Percentiles rank a stretch among this genome's conserved stretches.
Conservation (phyloP, 2,797 vertebrate species). For the Manis crassicaudata region DNA sequence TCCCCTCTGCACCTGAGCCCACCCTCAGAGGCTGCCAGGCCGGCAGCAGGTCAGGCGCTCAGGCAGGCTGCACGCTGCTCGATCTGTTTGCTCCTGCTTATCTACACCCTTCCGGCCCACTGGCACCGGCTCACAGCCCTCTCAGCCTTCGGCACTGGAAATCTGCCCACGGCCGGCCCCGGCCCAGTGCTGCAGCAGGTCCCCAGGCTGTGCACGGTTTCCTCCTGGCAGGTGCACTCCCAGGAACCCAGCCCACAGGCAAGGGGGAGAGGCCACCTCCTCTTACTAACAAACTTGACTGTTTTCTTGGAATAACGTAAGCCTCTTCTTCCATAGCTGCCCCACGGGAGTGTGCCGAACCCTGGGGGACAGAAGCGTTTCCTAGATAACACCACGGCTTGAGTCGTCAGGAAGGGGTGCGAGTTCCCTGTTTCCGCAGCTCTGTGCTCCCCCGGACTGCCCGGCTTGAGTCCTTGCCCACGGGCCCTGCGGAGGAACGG, state of each 20-base stretch:
- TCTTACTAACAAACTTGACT: background rate
- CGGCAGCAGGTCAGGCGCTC: constrained; percentile 8
- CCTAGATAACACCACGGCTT: constrained; percentile 59
- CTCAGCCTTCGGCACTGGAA: background rate
- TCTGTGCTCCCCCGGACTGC: constrained; percentile 29
- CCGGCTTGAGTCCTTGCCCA: too few species aligned
- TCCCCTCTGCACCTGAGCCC: background rate
- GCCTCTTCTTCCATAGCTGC: constrained; percentile 13
- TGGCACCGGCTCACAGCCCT: constrained; percentile 58
- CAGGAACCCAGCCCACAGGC: constrained; percentile 32
- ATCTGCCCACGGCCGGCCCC: constrained; percentile 79
- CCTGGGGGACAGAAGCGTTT: constrained; percentile 25
- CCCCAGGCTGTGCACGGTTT: constrained; percentile 17
- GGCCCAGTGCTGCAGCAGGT: constrained; percentile 70
- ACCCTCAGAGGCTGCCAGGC: accelerated
- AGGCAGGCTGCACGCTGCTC: constrained; percentile 37
- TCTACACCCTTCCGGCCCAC: constrained; percentile 67
- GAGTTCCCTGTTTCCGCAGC: background rate
- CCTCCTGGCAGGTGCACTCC: constrained; percentile 42
- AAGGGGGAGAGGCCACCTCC: background rate
- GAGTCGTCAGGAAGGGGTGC: constrained; percentile 57
- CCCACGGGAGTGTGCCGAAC: background rate
- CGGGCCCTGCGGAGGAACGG: too few species aligned
- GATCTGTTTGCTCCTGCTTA: constrained; percentile 57
- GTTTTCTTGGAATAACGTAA: constrained; percentile 47